These are phyloP conservation scores for Dolichomitus sp. DNA, from an alignment of 2,888 invertebrate genomes.

Conservation along the genomic window DNA sequence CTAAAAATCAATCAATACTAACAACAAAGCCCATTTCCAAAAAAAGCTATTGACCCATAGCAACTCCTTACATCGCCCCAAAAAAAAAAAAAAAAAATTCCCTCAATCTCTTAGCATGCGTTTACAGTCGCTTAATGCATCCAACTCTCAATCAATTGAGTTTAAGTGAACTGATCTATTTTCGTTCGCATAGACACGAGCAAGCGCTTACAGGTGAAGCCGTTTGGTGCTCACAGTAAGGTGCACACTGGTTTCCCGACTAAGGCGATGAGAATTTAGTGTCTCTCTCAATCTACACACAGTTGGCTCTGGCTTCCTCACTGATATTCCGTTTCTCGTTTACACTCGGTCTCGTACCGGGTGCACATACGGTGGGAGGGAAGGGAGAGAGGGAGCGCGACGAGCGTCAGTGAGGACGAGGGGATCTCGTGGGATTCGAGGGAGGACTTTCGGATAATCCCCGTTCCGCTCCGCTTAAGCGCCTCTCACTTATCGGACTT, in stretches of 20 bases:
- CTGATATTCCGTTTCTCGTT: conserved; percentile 43
- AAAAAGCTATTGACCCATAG: too few relatives aligned
- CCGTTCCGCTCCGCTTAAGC: conserved; percentile 77
- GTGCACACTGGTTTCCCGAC: conserved; percentile 71
- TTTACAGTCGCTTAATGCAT: background rate
- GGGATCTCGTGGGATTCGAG: conserved; percentile 76
- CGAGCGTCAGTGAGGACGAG: conserved; percentile 42
- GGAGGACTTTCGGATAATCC: conserved; percentile 78
- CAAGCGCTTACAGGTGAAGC: conserved; percentile 55
- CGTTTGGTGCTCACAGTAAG: conserved; percentile 36
- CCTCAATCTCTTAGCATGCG: background rate
- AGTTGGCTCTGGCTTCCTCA: conserved; percentile 24
- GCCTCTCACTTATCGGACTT: conserved; percentile 80
- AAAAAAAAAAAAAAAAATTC: background rate
- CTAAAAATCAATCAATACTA: too few relatives aligned
- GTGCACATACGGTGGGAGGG: conserved; percentile 12
- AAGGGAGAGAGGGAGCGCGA: background rate
- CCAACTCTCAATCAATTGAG: conserved; percentile 50
- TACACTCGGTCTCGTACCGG: conserved; percentile 44
- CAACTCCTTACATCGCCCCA: too few relatives aligned
- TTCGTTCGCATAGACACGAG: conserved; percentile 42
- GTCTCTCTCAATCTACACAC: conserved; percentile 33
- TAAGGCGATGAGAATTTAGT: conserved; percentile 46
- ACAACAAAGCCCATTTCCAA: too few relatives aligned
- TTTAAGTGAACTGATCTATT: conserved; percentile 39